Evolutionary conservation across 1,140 invertebrate genomes (phyloP).

Genomic region (Megalonaias nervosa): DNA sequence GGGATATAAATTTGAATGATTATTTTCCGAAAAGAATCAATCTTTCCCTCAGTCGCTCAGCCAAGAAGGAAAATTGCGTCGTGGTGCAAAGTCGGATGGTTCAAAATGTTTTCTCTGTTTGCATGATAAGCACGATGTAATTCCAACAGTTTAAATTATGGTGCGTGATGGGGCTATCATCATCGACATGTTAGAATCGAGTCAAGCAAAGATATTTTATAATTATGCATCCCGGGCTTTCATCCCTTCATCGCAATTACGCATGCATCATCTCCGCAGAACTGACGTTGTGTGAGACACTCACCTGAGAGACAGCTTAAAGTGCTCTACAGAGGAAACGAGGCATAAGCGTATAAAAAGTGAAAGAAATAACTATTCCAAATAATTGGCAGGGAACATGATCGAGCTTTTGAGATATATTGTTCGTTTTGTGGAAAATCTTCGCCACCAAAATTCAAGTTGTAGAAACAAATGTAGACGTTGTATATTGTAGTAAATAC

Average conservation of each 20-base stretch:
- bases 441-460: background rate
- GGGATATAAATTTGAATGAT: too few relatives aligned
- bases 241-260: background rate
- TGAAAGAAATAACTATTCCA: background rate
- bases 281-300: slow-evolving; percentile 28
- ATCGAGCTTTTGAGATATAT: slow-evolving; percentile 23
- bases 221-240: slow-evolving; percentile 6
- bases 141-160: background rate
- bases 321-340: background rate
- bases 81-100: too few relatives aligned
- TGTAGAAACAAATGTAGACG: background rate
- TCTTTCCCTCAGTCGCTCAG: too few relatives aligned
- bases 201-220: background rate
- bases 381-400: slow-evolving; percentile 20
- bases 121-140: background rate
- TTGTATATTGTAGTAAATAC: background rate
- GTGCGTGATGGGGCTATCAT: background rate
- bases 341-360: background rate
- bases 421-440: background rate
- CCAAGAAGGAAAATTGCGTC: too few relatives aligned
- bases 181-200: slow-evolving; percentile 5
- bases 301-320: slow-evolving; percentile 15
- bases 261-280: background rate
- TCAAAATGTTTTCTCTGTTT: too few relatives aligned
- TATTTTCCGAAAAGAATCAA: too few relatives aligned